phyloP scores from a whole-genome alignment of 2,888 invertebrate species.

The Lasioglossum villosulum region DNA sequence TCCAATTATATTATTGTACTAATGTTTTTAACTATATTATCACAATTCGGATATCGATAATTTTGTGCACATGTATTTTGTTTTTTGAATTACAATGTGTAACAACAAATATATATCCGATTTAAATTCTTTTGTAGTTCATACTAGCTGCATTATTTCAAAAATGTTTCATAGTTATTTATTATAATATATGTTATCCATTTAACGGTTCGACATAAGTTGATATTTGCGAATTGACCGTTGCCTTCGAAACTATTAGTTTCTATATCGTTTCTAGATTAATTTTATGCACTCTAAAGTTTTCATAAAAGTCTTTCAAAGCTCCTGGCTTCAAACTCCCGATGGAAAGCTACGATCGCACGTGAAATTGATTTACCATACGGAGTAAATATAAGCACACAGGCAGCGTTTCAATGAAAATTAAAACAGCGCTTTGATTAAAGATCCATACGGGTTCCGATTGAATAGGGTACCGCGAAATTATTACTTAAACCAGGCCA shows the following conservation, averaged over 20 bases:
- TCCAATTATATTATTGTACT: background rate
- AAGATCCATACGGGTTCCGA: background rate
- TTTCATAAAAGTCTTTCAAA: background rate
- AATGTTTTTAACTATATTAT: background rate
- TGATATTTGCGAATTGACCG: background rate
- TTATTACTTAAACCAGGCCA: background rate
- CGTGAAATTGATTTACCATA: background rate
- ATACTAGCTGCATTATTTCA: background rate
- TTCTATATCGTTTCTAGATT: background rate
- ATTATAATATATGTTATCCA: background rate
- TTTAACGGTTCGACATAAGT: background rate
- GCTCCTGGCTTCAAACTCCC: background rate
- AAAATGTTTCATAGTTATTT: background rate
- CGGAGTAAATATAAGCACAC: background rate
- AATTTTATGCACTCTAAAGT: conserved; percentile 10
- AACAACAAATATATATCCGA: background rate
- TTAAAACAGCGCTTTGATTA: conserved; percentile 23
- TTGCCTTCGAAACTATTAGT: background rate
- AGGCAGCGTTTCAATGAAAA: background rate
- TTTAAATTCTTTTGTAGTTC: background rate
- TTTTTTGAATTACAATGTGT: background rate
- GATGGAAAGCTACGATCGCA: background rate
- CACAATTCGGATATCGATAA: too few species aligned
- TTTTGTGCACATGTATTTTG: background rate
- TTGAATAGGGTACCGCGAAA: background rate